phyloP scores from a whole-genome alignment of 2,113 vertebrate species.

The Neofelis nebulosa region DNA sequence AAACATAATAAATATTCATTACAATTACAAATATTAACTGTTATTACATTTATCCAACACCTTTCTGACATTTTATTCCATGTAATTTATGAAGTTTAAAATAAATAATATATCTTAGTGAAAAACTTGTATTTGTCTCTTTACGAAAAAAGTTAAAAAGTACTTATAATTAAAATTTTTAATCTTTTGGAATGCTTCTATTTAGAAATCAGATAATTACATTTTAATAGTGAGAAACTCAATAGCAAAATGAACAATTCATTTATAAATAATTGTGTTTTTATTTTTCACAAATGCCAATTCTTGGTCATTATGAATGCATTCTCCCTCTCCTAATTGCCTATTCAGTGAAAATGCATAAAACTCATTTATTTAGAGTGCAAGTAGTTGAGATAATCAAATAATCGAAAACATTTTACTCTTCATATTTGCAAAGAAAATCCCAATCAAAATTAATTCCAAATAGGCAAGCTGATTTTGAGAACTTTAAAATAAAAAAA shows the following conservation, averaged over 20 bases:
- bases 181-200: neutral
- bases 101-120: constrained; percentile 24
- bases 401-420: neutral
- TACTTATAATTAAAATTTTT: neutral
- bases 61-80: neutral
- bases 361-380: constrained; percentile 6
- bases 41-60: neutral
- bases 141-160: neutral
- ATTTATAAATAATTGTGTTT: neutral
- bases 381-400: neutral
- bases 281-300: constrained; percentile 6
- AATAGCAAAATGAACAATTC: neutral
- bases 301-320: constrained; percentile 2
- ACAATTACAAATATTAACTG: constrained; percentile 10
- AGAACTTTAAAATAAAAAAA: neutral
- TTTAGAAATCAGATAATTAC: neutral
- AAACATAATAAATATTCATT: neutral
- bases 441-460: neutral
- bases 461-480: neutral
- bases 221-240: neutral
- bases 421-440: constrained; percentile 8
- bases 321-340: neutral
- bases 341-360: neutral
- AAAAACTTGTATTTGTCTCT: neutral
- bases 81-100: neutral